Conservation (phyloP, 2,797 vertebrate genomes). For the Perdix hodgsoniae region DNA sequence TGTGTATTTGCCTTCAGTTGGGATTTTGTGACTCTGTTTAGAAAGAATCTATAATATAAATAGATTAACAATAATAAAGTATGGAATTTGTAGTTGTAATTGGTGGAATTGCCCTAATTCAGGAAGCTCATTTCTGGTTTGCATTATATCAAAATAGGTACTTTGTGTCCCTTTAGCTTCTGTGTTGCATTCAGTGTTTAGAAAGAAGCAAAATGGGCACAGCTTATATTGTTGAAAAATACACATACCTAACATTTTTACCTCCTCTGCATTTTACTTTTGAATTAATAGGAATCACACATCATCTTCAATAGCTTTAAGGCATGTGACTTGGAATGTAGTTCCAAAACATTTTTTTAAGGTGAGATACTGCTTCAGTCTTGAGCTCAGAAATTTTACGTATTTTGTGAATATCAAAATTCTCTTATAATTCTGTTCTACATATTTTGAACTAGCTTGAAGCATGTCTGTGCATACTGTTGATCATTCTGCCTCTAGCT, state of each 20-base stretch:
- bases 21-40: background rate
- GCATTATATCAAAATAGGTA: fast-evolving
- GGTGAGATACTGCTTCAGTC: background rate
- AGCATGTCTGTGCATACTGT: background rate
- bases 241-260: background rate
- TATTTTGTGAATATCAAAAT: background rate
- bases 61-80: too few species aligned
- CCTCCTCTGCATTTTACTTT: background rate
- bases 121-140: background rate
- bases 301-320: background rate
- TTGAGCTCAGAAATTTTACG: fast-evolving
- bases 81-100: background rate
- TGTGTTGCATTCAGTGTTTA: background rate
- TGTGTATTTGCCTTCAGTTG: background rate
- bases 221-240: fast-evolving
- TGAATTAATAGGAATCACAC: background rate
- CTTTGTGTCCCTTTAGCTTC: background rate
- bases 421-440: background rate
- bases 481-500: background rate
- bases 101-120: background rate
- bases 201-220: fast-evolving
- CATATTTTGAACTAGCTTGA: background rate
- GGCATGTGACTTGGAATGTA: fast-evolving
- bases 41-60: background rate
- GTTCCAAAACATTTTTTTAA: background rate